Evolutionary conservation across 2,888 invertebrate species (phyloP).

Genomic region (Melikaiella ostensackeni): DNA sequence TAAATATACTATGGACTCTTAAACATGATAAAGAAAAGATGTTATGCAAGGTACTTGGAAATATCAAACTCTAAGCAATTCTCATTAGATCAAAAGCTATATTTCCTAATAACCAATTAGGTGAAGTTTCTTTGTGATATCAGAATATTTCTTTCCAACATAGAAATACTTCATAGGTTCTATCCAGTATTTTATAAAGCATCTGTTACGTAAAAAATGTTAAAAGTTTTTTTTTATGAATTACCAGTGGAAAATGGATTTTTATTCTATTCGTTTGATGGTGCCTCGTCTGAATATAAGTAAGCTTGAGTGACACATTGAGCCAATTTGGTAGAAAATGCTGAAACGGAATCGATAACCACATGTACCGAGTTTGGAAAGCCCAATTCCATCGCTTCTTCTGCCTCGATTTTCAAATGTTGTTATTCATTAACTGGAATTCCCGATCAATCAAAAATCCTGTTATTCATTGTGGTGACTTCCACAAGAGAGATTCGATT

Average conservation of each 20-base stretch:
- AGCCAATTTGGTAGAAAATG: slow-evolving; percentile 6
- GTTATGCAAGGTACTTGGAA: no score
- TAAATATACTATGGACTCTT: no score
- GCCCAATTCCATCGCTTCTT: slow-evolving; percentile 1
- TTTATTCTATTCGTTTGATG: background rate
- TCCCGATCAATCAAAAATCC: background rate
- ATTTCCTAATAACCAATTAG: no score
- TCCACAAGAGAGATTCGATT: background rate
- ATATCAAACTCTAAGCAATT: no score
- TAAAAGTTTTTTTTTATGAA: background rate
- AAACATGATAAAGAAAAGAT: no score
- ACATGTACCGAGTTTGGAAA: background rate
- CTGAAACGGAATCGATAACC: slow-evolving; percentile 19
- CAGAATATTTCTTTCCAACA: no score
- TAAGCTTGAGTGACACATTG: slow-evolving; percentile 25
- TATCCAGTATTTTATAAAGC: no score
- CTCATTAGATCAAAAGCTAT: no score
- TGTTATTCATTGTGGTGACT: slow-evolving; percentile 24
- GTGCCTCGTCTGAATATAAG: background rate
- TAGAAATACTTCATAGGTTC: no score
- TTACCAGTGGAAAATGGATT: background rate
- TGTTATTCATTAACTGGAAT: slow-evolving; percentile 27
- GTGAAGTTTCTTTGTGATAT: no score
- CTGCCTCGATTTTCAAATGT: slow-evolving; percentile 25
- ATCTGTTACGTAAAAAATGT: no score